Conservation (phyloP, 2,888 invertebrate genomes). For the Hypolimnas misippus region DNA sequence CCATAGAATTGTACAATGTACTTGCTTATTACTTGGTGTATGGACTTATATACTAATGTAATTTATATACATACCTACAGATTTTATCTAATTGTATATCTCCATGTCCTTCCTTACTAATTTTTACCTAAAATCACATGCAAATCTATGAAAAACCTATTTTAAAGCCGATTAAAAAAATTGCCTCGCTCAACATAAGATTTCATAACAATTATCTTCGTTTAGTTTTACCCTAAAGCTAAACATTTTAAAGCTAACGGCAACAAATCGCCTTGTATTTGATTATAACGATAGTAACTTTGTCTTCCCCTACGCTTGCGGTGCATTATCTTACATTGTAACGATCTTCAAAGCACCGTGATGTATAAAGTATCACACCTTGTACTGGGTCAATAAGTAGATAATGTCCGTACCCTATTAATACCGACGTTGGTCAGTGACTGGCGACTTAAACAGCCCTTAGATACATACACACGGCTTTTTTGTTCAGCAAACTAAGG, state of each 20-base stretch:
- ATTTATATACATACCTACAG: no score
- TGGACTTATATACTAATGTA: no score
- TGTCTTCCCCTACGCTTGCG: slow-evolving; percentile 11
- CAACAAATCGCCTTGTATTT: slow-evolving; percentile 1
- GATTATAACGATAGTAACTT: slow-evolving; percentile 12
- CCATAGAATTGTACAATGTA: no score
- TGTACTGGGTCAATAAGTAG: slow-evolving; percentile 74
- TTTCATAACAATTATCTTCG: no score
- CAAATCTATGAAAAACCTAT: no score
- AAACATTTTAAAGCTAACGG: slow-evolving; percentile 8
- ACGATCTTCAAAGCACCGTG: slow-evolving; percentile 40
- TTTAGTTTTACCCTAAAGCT: no score
- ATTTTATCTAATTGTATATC: no score
- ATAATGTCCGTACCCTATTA: slow-evolving; percentile 72
- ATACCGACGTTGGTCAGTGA: slow-evolving; percentile 65
- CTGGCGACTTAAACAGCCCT: slow-evolving; percentile 74
- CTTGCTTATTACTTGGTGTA: no score
- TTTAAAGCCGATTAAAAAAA: no score
- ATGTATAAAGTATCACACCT: slow-evolving; percentile 65
- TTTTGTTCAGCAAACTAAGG: slow-evolving; percentile 26
- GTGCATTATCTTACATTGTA: slow-evolving; percentile 33
- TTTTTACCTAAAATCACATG: no score
- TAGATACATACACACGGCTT: slow-evolving; percentile 59
- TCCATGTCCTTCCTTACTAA: no score
- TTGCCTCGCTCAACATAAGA: no score